A percentile compares a stretch with the other conserved stretches of the same genome.
These are phyloP conservation scores for Emys orbicularis DNA, from an alignment of 2,797 vertebrate species.

Conservation along the genomic window DNA sequence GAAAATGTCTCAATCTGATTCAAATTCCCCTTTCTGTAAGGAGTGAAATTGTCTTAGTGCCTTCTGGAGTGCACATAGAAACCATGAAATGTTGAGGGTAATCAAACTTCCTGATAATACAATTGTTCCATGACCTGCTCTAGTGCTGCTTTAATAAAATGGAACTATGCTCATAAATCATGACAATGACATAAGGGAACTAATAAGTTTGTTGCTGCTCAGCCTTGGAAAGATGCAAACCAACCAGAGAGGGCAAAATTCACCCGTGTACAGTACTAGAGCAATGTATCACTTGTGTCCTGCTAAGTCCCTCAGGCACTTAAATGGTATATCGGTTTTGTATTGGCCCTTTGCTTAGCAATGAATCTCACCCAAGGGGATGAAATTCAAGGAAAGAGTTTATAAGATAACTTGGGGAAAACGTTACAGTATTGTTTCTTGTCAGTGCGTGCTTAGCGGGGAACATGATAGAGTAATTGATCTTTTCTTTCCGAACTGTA, in stretches of 20 bases:
- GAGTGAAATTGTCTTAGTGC: not conserved
- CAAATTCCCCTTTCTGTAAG: not conserved
- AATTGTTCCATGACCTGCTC: not conserved
- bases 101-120: not conserved
- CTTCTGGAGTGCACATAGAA: not conserved
- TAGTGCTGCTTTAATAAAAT: not conserved
- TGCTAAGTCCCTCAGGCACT: not conserved
- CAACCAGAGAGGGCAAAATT: not conserved
- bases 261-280: not conserved
- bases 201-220: not conserved
- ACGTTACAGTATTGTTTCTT: not conserved
- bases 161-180: conserved; percentile 18
- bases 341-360: not conserved
- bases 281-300: not conserved
- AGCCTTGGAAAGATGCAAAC: not conserved
- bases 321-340: not conserved
- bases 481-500: not conserved
- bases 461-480: not conserved
- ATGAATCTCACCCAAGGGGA: not conserved
- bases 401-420: not conserved
- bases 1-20: not conserved
- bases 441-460: not conserved
- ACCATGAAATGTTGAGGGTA: not conserved
- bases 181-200: not conserved
- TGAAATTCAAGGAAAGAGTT: no score